Percentiles rank a stretch among this genome's conserved stretches.
Evolutionary conservation across 2,113 vertebrate species (phyloP).

Genomic region (Gallinago paraguaiae): DNA sequence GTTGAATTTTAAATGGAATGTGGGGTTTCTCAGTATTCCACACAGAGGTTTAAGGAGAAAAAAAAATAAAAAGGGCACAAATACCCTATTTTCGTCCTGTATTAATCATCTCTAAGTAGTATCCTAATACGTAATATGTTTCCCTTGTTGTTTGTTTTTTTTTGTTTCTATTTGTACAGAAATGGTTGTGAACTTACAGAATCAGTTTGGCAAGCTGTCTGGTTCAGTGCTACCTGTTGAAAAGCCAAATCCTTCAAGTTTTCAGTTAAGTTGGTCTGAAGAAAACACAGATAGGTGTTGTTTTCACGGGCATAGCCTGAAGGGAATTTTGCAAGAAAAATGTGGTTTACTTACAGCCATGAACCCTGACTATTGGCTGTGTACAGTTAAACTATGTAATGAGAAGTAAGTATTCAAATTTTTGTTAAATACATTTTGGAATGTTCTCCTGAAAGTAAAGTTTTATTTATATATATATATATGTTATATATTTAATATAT

Average conservation of each 20-base stretch:
- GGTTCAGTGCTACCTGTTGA: slow-evolving; percentile 7
- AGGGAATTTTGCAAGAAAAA: slow-evolving; percentile 66
- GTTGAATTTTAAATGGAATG: background rate
- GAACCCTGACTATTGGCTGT: slow-evolving; percentile 86
- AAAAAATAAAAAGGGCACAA: background rate
- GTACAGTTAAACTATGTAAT: slow-evolving; percentile 69
- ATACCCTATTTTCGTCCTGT: background rate
- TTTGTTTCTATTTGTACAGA: slow-evolving; percentile 73
- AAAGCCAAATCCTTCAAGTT: slow-evolving; percentile 76
- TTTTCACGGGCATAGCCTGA: slow-evolving; percentile 80
- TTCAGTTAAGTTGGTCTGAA: slow-evolving; percentile 86
- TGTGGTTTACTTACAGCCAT: slow-evolving; percentile 5
- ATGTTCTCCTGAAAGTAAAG: background rate
- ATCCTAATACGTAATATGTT: background rate
- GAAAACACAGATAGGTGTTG: slow-evolving; percentile 73
- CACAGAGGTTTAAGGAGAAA: background rate
- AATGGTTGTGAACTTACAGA: slow-evolving; percentile 79
- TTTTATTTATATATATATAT: background rate
- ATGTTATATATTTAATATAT: background rate
- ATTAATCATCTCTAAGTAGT: background rate
- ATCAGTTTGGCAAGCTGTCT: slow-evolving; percentile 79
- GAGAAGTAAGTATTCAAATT: slow-evolving; percentile 64
- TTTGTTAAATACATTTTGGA: background rate
- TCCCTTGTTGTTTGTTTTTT: background rate
- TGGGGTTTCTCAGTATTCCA: background rate